Evolutionary conservation across 2,113 vertebrate genomes (phyloP).

Genomic region (Strix aluco): DNA sequence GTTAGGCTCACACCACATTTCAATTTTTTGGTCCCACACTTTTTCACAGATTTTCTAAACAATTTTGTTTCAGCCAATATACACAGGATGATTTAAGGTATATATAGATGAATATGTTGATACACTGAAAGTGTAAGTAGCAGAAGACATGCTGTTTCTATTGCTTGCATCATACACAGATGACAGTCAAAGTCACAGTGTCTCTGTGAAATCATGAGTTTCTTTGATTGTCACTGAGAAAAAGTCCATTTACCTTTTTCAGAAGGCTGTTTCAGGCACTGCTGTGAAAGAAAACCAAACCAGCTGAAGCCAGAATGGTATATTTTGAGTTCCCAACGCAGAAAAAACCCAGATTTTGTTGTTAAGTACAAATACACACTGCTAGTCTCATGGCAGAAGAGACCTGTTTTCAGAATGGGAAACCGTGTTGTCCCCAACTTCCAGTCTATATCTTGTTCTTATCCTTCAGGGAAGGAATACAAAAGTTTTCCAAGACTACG

Average conservation of each 20-base stretch:
- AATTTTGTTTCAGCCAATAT: not conserved
- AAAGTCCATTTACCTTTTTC: not conserved
- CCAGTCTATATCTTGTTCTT: not conserved
- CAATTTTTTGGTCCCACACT: not conserved
- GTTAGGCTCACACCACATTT: not conserved
- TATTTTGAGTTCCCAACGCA: not conserved
- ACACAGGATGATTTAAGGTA: not conserved
- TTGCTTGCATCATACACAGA: not conserved
- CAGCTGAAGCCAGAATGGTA: not conserved
- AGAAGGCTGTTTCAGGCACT: not conserved
- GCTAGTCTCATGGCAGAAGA: not conserved
- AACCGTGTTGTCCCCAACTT: not conserved
- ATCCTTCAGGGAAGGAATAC: not conserved
- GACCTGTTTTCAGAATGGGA: not conserved
- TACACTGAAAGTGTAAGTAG: not conserved
- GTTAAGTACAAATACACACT: not conserved
- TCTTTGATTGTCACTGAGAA: not conserved
- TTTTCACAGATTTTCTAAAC: constrained; percentile 22
- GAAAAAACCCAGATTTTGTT: not conserved
- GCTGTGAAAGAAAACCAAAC: not conserved
- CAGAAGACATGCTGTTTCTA: not conserved
- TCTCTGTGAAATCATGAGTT: not conserved
- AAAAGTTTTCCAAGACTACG: not conserved
- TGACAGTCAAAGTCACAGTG: not conserved
- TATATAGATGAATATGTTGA: not conserved